Percentiles rank a stretch among this genome's conserved stretches.
These are phyloP conservation scores for Leptestheria dahalacensis DNA, from an alignment of 1,140 invertebrate genomes.

Conservation along the genomic window DNA sequence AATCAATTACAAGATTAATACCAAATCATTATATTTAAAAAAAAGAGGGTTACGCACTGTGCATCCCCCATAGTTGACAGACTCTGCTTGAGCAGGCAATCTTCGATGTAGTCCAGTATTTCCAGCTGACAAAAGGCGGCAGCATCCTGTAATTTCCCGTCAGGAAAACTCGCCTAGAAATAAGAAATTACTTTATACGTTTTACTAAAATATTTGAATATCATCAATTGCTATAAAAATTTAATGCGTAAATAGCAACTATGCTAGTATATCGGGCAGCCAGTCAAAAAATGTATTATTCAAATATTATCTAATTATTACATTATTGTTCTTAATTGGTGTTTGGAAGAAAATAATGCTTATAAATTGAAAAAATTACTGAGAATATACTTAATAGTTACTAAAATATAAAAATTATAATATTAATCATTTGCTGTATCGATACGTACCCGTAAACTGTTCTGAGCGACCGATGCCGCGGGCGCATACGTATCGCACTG, in stretches of 20 bases:
- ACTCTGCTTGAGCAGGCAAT: slow-evolving; percentile 52
- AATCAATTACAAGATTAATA: too few species aligned
- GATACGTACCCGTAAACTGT: slow-evolving; percentile 47
- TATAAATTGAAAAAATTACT: slow-evolving; percentile 11
- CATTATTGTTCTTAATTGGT: too few species aligned
- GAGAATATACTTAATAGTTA: slow-evolving; percentile 17
- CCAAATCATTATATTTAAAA: too few species aligned
- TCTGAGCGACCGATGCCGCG: slow-evolving; percentile 50
- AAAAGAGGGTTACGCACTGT: too few species aligned
- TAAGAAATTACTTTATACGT: too few species aligned
- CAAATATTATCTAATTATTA: too few species aligned
- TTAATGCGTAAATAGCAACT: too few species aligned
- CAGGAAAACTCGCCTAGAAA: slow-evolving; percentile 46
- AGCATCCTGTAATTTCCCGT: slow-evolving; percentile 49
- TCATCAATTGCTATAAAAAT: too few species aligned
- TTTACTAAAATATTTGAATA: too few species aligned
- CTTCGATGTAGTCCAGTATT: slow-evolving; percentile 50
- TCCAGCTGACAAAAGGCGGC: slow-evolving; percentile 59
- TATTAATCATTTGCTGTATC: slow-evolving; percentile 11
- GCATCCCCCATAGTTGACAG: slow-evolving; percentile 41
- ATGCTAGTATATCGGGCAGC: too few species aligned
- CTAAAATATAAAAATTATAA: background rate
- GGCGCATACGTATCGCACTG: slow-evolving; percentile 68
- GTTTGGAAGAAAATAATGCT: too few species aligned
- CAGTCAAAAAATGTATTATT: too few species aligned